Base-by-base conservation (phyloP, 1,140 invertebrate species). In the Drosophila parvula region DNA sequence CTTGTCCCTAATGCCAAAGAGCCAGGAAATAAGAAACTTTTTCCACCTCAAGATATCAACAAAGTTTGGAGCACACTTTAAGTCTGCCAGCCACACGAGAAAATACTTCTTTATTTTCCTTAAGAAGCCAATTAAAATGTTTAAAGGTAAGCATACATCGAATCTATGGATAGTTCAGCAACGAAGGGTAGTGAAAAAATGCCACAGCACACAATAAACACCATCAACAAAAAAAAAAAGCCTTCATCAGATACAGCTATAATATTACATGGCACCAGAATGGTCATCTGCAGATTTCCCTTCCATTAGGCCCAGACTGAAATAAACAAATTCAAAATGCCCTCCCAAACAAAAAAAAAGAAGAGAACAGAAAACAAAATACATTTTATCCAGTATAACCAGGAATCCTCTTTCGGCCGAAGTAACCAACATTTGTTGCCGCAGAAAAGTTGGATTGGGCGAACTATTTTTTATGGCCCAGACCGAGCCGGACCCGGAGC, bases 381-480 rank as follows among this genome's bases (percentile, higher is more conserved):
- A 50, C 61, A 77, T 76, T 68, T 56, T 32, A 43, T 38, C 53
- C 55, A 61, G 55, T 43, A 22, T 22, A 67, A 61, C 44, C 57
- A 71, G 58, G 28, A 68, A 64, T 44, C 56, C 47, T 41, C 62
- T 74, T 65, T 78, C 50, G 58, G 18, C 45, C 75, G 56, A 47
- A 32, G 58, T 40, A 56, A 43, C 45, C 44, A 63, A 81, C 70
- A 79, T 63, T 81, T 71, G 63, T 47, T 67, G 75, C 74, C 63
- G 43, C 74, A 69, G 73, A 32, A 77, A 77, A 57, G 75, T 78
- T 78, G 75, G 59, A 69, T 76, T 58, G 56, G 58, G 53, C 58
- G 53, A 77, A 58, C 70, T 73, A 81, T 78, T 86, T 86, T 86
- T 86, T 78, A 74, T 78, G 83, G 60, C 43, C 71, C n/a, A 60